Percentiles rank a stretch among this genome's conserved stretches.
Conservation (phyloP, 2,888 invertebrate genomes). For the Sclerodermus sp. region DNA sequence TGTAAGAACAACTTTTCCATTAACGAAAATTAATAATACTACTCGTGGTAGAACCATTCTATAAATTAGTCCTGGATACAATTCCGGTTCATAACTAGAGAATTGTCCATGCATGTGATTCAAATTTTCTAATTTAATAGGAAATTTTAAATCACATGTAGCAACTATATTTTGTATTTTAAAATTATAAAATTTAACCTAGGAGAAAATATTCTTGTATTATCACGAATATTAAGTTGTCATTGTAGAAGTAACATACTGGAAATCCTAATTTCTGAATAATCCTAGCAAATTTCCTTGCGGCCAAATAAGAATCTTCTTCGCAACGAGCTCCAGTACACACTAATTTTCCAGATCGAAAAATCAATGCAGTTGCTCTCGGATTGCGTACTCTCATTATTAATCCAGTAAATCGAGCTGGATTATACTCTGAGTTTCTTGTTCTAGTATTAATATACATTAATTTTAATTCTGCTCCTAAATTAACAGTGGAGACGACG, state of each 20-base stretch:
- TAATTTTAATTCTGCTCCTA: constrained; percentile 73
- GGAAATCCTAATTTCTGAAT: constrained; percentile 80
- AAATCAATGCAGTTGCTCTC: constrained; percentile 73
- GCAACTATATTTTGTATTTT: constrained; percentile 74
- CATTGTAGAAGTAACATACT: constrained; percentile 56
- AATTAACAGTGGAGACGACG: constrained; percentile 78
- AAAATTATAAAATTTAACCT: constrained; percentile 78
- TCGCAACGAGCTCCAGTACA: constrained; percentile 81
- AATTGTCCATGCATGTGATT: constrained; percentile 75
- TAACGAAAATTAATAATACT: constrained; percentile 96
- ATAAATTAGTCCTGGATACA: constrained; percentile 98
- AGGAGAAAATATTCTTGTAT: constrained; percentile 46
- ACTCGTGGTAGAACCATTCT: constrained; percentile 95
- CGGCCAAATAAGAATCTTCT: constrained; percentile 74
- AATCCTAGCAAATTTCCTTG: constrained; percentile 80
- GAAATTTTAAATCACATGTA: constrained; percentile 75
- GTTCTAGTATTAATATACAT: constrained; percentile 77
- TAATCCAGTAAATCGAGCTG: constrained; percentile 78
- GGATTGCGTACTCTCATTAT: constrained; percentile 83
- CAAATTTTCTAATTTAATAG: constrained; percentile 72
- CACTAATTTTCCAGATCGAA: constrained; percentile 80
- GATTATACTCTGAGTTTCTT: constrained; percentile 82
- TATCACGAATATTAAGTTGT: constrained; percentile 9
- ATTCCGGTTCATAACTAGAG: constrained; percentile 95
- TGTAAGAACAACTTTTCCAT: constrained; percentile 97